Evolutionary conservation across 2,888 invertebrate genomes (phyloP), one percentile per base, ranked within the genome.

Genomic region (Cremastinae sp.): DNA sequence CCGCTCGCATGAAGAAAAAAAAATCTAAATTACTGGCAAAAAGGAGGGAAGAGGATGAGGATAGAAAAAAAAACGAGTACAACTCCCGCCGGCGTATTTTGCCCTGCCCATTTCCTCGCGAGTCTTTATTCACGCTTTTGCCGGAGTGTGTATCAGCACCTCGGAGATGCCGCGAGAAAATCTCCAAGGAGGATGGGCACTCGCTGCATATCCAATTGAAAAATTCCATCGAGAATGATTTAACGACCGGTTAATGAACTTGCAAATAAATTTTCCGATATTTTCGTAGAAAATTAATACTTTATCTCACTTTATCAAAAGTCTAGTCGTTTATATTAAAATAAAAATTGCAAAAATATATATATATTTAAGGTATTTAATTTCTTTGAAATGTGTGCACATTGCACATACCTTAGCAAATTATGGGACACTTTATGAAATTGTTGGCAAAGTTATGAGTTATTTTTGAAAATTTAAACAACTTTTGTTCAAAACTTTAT

Each of bases 41-140:
- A 53, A 41, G 45, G 43, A 68, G 16, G 58, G 36, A 53, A 38
- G 53, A 61, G 61, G 22, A 59, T 54, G 43, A 49, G 22, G 56
- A 47, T n/a, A 12, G 59, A 12, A 38, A 68, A 62, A 71, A 62
- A 75, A 73, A 65, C 51, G 66, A 16, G 54, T 69, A 76, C 66
- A 71, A 78, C 68, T 47, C 76, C 73, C 69, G 43, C 53, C 43
- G 43, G 69, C 66, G 22, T 8, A 59, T 12, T 59, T 16, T 49
- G 74, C 72, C 72, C 64, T 66, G 76, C 72, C 73, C 72, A 72
- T 72, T 78, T 75, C 78, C 72, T 72, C 65, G 51, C 61, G 28
- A 53, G 64, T 43, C 16, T 28, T 20, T 12, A 28, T 69, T 18
- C 47, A 38, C 34, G 18, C n/a, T 66, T 38, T 54, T 61, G 20